These are phyloP conservation scores for Spilosoma lubricipeda DNA, from an alignment of 2,888 invertebrate genomes.

Conservation along the genomic window DNA sequence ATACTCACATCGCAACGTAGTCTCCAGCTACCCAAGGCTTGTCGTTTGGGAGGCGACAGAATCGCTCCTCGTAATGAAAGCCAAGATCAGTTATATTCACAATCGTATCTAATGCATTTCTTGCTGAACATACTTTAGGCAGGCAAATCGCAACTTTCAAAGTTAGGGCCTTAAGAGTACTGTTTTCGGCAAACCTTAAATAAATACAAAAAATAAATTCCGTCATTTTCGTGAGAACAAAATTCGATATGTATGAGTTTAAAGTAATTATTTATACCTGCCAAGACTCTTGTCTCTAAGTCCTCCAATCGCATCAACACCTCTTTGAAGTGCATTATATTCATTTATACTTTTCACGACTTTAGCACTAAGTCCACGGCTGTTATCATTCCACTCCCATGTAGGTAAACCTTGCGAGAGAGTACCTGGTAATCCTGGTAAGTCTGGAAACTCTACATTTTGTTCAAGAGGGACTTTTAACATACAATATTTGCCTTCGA, in stretches of 20 bases:
- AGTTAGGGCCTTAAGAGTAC: conserved; percentile 25
- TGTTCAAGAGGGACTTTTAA: conserved; percentile 61
- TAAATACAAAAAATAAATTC: too few relatives aligned
- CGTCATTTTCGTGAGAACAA: not conserved
- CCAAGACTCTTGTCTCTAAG: conserved; percentile 10
- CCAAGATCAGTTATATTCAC: conserved; percentile 53
- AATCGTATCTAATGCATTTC: conserved; percentile 58
- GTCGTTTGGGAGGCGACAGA: conserved; percentile 72
- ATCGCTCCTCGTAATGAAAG: conserved; percentile 59
- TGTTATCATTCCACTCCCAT: conserved; percentile 35
- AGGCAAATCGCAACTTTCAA: conserved; percentile 67
- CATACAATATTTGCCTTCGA: conserved; percentile 73
- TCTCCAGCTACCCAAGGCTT: conserved; percentile 74
- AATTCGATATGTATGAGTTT: too few relatives aligned
- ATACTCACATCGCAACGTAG: conserved; percentile 73
- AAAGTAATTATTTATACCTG: conserved; percentile 7
- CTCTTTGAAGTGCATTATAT: conserved; percentile 24
- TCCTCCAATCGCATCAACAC: conserved; percentile 24
- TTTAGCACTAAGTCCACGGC: conserved; percentile 25
- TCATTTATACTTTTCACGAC: conserved; percentile 20
- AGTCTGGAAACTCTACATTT: conserved; percentile 38
- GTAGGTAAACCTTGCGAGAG: conserved; percentile 35
- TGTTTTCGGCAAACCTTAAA: conserved; percentile 23
- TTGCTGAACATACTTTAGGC: conserved; percentile 69
- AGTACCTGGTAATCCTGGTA: conserved; percentile 45